phyloP scores from a whole-genome alignment of 2,113 vertebrate genomes.

The Leucopsar rothschildi region DNA sequence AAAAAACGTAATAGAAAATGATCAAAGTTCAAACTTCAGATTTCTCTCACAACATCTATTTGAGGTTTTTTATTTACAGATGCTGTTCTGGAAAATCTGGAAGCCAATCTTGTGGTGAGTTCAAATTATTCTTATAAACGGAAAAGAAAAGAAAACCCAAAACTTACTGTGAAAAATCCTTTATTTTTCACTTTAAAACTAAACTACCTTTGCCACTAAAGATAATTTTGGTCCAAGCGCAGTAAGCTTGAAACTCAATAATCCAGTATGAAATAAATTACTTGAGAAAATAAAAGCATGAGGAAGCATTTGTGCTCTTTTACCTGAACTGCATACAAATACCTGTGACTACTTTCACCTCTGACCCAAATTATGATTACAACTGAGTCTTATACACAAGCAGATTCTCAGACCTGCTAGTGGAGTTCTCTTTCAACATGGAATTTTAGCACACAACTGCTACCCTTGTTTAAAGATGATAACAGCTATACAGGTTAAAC shows the following conservation, averaged over 20 bases:
- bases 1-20: background rate
- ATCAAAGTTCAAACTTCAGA: background rate
- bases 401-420: background rate
- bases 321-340: background rate
- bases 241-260: background rate
- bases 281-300: background rate
- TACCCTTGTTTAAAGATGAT: background rate
- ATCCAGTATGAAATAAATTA: background rate
- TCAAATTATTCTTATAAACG: background rate
- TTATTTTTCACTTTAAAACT: background rate
- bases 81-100: background rate
- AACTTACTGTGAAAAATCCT: background rate
- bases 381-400: accelerated
- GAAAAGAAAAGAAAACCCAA: background rate
- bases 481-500: background rate
- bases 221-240: background rate
- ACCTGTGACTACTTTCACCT: background rate
- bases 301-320: background rate
- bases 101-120: background rate
- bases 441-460: background rate
- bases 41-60: background rate
- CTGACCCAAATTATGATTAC: background rate
- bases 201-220: background rate
- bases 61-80: background rate
- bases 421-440: background rate